Base-by-base conservation (phyloP, 1,140 invertebrate species). In the Carcinoscorpius rotundicauda region DNA sequence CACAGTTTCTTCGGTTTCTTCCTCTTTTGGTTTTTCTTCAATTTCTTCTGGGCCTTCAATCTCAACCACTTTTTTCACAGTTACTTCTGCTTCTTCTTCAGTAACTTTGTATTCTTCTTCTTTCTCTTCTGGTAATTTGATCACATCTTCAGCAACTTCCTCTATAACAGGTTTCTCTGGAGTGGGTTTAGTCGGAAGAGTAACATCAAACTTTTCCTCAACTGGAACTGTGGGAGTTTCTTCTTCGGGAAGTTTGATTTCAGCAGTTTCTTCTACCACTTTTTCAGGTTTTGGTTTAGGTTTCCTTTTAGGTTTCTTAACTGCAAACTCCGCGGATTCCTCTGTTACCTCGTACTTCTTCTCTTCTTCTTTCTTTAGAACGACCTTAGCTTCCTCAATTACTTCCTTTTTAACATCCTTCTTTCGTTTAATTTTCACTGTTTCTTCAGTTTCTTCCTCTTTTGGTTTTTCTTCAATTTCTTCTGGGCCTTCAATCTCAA, bases 251-350 rank as follows among this genome's bases (percentile, higher is more conserved):
- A 48, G 29, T 56, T 66, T 49, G 49, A 55, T 53, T 58, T 63
- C 53, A 50, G 10, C 49, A 52, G 50, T 56, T 48, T 10, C 68
- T 51, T 69, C 61, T 8, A 10, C 49, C 49, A 6, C 52, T 58
- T 66, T 63, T 60, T 58, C 64, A 52, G 61, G 56, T 57, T 58
- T 49, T 49, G n/a, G 5, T 6, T 62, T 57, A 55, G 61, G 52
- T 58, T 67, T 51, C 6, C 58, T 29, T 29, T 50, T 61, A 29
- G 60, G 50, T 11, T 81, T 75, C 4, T 77, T 76, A 4, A 83
- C 60, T 58, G 81, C 78, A 67, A 79, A 77, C 4, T 75, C 75
- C 60, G 74, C 76, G 71, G 80, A 79, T 67, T 78, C 77, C 73
- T 70, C 63, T 64, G 49, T 62, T 5, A 72, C 68, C 48, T 66